Conservation (phyloP, 2,797 vertebrate species). For the Onychomys leucogaster region DNA sequence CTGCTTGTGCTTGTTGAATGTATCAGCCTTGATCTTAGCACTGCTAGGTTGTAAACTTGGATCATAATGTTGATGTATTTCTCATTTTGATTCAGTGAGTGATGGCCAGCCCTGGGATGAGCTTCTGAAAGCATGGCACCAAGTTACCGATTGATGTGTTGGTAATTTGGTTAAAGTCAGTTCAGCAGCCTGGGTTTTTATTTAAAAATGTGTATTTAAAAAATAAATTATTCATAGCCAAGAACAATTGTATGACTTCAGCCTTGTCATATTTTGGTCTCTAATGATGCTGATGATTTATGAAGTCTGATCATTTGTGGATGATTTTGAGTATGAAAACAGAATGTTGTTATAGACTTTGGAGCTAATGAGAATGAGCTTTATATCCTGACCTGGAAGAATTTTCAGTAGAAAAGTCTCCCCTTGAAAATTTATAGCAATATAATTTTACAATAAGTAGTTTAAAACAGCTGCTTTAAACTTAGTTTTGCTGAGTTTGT, state of each 20-base stretch:
- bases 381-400: slow-evolving; percentile 58
- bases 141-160: slow-evolving; percentile 79
- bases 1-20: slow-evolving; percentile 61
- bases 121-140: slow-evolving; percentile 77
- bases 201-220: slow-evolving; percentile 70
- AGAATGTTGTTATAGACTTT: slow-evolving; percentile 4
- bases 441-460: slow-evolving; percentile 23
- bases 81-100: slow-evolving; percentile 83
- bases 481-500: slow-evolving; percentile 21
- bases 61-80: slow-evolving; percentile 78
- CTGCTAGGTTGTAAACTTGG: slow-evolving; percentile 70
- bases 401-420: slow-evolving; percentile 11
- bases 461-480: slow-evolving; percentile 24
- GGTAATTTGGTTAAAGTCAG: slow-evolving; percentile 80
- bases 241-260: slow-evolving; percentile 39
- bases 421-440: slow-evolving; percentile 38
- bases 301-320: slow-evolving; percentile 2
- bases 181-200: slow-evolving; percentile 74
- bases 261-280: slow-evolving; percentile 41
- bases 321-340: slow-evolving; percentile 18
- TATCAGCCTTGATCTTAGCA: slow-evolving; percentile 69
- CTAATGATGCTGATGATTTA: neutral
- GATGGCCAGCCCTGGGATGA: slow-evolving; percentile 79
- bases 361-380: slow-evolving; percentile 53
- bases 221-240: slow-evolving; percentile 59